phyloP scores from a whole-genome alignment of 2,888 invertebrate species.

The Spilosoma lubricipeda region DNA sequence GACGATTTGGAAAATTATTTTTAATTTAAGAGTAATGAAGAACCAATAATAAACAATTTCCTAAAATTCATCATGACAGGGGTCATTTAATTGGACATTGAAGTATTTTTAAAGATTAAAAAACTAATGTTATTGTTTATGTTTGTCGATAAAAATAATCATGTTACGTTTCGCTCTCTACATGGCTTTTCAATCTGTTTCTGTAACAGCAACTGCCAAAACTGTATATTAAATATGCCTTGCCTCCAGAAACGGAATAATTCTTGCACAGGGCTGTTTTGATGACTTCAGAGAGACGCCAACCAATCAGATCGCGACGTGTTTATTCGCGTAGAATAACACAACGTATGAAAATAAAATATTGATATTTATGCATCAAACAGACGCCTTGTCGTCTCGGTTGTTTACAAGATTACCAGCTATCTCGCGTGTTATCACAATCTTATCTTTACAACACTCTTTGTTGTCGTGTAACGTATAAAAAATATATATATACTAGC shows the following conservation, averaged over 20 bases:
- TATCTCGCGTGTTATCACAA: constrained; percentile 11
- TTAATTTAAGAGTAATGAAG: too few relatives aligned
- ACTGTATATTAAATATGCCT: background rate
- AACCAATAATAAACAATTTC: too few relatives aligned
- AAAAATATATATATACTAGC: background rate
- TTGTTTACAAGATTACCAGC: constrained; percentile 23
- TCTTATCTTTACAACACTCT: constrained; percentile 25
- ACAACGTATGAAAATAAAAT: background rate
- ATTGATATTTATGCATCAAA: constrained; percentile 13
- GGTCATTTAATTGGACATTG: too few relatives aligned
- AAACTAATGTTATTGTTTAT: too few relatives aligned
- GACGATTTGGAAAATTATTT: background rate
- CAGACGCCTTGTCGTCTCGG: constrained; percentile 39
- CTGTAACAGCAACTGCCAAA: background rate
- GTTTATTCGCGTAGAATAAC: background rate
- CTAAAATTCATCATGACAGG: too few relatives aligned
- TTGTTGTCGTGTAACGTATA: constrained; percentile 8
- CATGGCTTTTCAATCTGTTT: background rate
- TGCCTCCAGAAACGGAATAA: background rate
- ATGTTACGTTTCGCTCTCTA: too few relatives aligned
- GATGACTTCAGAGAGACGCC: background rate
- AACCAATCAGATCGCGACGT: background rate
- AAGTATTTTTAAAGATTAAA: too few relatives aligned
- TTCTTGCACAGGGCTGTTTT: background rate
- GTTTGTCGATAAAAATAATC: too few relatives aligned